These are phyloP conservation scores for Oppia nitens DNA, from an alignment of 1,140 invertebrate species.

Conservation along the genomic window DNA sequence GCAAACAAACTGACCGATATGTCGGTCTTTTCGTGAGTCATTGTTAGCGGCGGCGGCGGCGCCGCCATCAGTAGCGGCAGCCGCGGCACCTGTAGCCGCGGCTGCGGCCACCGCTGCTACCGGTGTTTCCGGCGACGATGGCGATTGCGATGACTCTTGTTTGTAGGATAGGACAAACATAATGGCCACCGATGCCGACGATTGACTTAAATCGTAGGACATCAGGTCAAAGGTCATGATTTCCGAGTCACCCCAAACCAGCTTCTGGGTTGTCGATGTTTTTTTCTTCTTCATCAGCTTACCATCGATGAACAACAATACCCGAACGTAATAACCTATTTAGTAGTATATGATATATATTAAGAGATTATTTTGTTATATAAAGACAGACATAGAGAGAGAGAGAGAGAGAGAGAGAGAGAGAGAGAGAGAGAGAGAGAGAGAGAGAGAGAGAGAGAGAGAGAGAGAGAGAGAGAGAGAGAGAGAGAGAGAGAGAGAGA, in stretches of 20 bases:
- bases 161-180: conserved; percentile 29
- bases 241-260: conserved; percentile 33
- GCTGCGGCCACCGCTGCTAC: too few relatives aligned
- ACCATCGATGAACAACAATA: conserved; percentile 35
- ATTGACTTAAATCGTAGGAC: conserved; percentile 23
- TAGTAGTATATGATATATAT: too few relatives aligned
- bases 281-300: conserved; percentile 38
- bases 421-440: too few relatives aligned
- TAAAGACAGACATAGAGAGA: too few relatives aligned
- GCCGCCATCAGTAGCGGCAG: too few relatives aligned
- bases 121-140: conserved; percentile 26
- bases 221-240: conserved; percentile 36
- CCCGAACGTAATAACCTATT: conserved; percentile 37
- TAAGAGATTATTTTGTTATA: too few relatives aligned
- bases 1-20: conserved; percentile 35
- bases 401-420: too few relatives aligned
- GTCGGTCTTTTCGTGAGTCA: conserved; percentile 28
- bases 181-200: conserved; percentile 30
- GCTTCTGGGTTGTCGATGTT: conserved; percentile 27
- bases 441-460: too few relatives aligned
- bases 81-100: too few relatives aligned
- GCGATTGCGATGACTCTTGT: conserved; percentile 18
- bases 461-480: too few relatives aligned
- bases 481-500: too few relatives aligned
- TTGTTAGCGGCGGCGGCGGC: not conserved